Evolutionary conservation across 35 echinoderm and acorn worm genomes (phyloP).

Genomic region (Apostichopus japonicus): DNA sequence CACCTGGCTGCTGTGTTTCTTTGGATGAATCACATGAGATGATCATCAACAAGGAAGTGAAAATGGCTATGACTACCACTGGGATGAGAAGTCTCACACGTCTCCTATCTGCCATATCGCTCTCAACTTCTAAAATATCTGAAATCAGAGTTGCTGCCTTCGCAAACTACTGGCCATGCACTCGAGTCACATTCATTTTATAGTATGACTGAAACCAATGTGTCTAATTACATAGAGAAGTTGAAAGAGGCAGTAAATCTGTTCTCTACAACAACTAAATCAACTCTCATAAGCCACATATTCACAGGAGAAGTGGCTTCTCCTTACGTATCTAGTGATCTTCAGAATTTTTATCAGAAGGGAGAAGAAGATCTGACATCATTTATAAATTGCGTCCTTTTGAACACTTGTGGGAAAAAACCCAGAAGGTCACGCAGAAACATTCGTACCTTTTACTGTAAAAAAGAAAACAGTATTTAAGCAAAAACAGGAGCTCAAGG

Average conservation of each 20-base stretch:
- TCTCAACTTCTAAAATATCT: constrained; percentile 3
- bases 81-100: constrained; percentile 37
- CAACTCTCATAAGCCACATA: constrained; percentile 9
- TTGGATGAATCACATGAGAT: constrained; percentile 75
- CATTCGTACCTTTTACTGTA: constrained; percentile 42
- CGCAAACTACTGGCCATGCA: not conserved
- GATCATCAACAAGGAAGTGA: constrained; percentile 68
- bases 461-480: constrained; percentile 6
- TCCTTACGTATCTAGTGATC: not conserved
- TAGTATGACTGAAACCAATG: constrained; percentile 34
- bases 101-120: constrained; percentile 28
- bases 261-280: not conserved
- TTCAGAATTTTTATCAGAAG: constrained; percentile 39
- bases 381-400: constrained; percentile 52
- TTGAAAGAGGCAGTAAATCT: not conserved
- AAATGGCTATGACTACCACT: constrained; percentile 55
- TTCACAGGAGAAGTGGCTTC: constrained; percentile 41
- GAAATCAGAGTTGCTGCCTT: not conserved
- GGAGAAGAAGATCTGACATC: constrained; percentile 32
- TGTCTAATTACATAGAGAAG: constrained; percentile 27
- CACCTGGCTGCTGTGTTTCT: constrained; percentile 43
- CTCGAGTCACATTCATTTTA: not conserved
- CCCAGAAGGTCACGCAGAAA: constrained; percentile 44
- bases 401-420: constrained; percentile 15
- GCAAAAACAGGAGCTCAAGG: constrained; percentile 43